Conservation (phyloP, 2,888 invertebrate species). For the Epirrhoe tristata region DNA sequence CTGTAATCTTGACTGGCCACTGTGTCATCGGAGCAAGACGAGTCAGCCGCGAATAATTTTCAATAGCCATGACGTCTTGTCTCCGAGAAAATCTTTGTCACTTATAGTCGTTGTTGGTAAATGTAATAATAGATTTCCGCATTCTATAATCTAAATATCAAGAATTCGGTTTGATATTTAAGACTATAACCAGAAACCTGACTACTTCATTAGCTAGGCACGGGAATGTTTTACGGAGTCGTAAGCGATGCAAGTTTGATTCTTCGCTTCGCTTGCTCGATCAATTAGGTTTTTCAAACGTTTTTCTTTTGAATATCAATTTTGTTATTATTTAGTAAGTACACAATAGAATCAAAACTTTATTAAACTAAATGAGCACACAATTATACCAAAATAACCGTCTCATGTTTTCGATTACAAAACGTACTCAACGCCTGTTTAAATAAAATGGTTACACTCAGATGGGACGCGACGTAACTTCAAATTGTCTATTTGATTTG, state of each 20-base stretch:
- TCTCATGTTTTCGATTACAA: background rate
- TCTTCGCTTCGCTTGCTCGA: too few species aligned
- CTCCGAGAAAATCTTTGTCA: constrained; percentile 30
- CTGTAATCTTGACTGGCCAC: constrained; percentile 60
- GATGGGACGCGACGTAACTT: constrained; percentile 20
- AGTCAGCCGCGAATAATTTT: constrained; percentile 55
- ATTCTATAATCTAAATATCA: background rate
- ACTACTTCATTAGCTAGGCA: too few species aligned
- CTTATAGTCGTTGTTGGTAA: background rate
- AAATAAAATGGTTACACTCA: constrained; percentile 12
- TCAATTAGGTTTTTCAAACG: too few species aligned
- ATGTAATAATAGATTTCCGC: background rate
- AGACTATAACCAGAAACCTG: too few species aligned
- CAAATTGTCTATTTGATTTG: constrained; percentile 34
- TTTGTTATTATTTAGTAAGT: too few species aligned
- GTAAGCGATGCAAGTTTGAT: too few species aligned
- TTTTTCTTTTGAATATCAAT: too few species aligned
- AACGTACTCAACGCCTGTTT: constrained; percentile 10
- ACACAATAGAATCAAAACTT: background rate
- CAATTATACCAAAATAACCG: background rate
- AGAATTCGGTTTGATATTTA: background rate
- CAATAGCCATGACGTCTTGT: constrained; percentile 48
- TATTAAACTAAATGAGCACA: background rate
- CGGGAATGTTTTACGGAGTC: too few species aligned
- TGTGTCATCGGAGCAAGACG: constrained; percentile 71